phyloP scores from a whole-genome alignment of 2,113 vertebrate genomes.

The Plestiodon gilberti region DNA sequence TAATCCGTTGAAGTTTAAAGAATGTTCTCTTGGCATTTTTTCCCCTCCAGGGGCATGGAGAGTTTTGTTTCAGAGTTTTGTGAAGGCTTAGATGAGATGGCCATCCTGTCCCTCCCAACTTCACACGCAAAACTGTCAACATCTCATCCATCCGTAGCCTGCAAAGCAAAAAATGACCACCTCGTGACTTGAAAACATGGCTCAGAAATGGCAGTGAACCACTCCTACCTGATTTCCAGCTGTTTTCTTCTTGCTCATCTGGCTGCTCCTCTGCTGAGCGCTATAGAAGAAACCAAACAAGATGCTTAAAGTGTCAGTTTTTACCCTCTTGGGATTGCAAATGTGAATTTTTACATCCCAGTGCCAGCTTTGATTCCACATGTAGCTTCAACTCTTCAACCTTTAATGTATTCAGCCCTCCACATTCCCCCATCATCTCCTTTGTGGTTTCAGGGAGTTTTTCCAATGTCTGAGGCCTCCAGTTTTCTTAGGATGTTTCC shows the following conservation, averaged over 20 bases:
- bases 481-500: background rate
- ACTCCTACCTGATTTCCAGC: constrained; percentile 93
- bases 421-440: background rate
- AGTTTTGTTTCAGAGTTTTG: background rate
- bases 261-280: constrained; percentile 96
- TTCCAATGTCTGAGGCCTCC: background rate
- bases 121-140: background rate
- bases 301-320: constrained; percentile 42
- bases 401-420: constrained; percentile 12
- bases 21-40: too few relatives aligned
- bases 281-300: constrained; percentile 69
- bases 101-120: background rate
- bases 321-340: background rate
- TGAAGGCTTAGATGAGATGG: background rate
- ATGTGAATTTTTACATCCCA: background rate
- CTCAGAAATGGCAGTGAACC: constrained; percentile 44
- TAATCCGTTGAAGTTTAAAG: background rate
- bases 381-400: background rate
- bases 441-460: background rate
- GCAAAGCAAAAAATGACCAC: constrained; percentile 40
- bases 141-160: constrained; percentile 25
- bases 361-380: background rate
- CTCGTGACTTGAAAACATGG: background rate
- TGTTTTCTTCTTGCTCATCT: constrained; percentile 96
- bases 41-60: background rate